These are phyloP conservation scores for Akabosia matsudoensis DNA, from an alignment of 1,140 invertebrate genomes.

Conservation along the genomic window DNA sequence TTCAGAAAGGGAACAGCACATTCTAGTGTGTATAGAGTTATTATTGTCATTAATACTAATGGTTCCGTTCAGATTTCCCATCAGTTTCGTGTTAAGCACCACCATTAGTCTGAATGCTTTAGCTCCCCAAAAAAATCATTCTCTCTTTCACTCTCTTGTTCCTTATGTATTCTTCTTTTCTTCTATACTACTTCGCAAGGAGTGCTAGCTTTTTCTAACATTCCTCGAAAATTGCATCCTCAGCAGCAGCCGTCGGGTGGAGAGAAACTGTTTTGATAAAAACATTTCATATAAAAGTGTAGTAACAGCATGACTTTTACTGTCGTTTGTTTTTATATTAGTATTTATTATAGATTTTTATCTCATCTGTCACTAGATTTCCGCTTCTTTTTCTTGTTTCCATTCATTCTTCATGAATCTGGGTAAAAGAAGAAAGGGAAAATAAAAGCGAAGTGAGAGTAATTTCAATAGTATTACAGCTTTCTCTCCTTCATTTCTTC, in stretches of 20 bases:
- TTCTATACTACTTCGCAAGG: background rate
- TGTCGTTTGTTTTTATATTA: no score
- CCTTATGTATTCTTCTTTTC: background rate
- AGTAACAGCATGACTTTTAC: no score
- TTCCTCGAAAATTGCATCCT: background rate
- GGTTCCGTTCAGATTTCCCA: conserved; percentile 24
- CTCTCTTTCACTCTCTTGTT: background rate
- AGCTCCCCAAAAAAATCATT: background rate
- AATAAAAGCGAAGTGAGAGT: background rate
- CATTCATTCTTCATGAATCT: no score
- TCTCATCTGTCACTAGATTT: background rate
- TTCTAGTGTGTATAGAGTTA: conserved; percentile 23
- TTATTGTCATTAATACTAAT: conserved; percentile 25
- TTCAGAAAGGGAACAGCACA: conserved; percentile 2
- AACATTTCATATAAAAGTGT: no score
- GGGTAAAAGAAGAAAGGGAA: background rate
- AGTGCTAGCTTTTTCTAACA: background rate
- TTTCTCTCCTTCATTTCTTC: conserved; percentile 2
- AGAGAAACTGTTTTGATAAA: conserved; percentile 7
- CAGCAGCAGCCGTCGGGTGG: background rate
- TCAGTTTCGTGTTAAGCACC: conserved; percentile 20
- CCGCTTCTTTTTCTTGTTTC: background rate
- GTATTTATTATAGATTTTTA: no score
- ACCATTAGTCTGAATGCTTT: conserved; percentile 23
- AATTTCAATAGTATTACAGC: background rate